Conservation (phyloP, 2,888 invertebrate species). For the Xestia rhomboidea region DNA sequence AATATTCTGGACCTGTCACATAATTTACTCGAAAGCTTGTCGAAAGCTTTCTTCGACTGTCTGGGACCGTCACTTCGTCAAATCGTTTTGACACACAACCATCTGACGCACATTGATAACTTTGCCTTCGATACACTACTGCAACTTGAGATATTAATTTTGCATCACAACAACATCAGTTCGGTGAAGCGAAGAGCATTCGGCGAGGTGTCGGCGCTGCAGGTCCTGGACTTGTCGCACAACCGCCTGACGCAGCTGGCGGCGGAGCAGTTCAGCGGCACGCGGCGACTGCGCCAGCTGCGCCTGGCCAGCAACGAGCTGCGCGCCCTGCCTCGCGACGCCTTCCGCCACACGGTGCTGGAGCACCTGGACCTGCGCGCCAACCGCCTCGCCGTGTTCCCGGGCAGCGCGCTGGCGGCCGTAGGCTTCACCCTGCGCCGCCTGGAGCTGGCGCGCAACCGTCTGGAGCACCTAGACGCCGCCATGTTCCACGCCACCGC, state of each 20-base stretch:
- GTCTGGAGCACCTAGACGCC: constrained; percentile 95
- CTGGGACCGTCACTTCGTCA: constrained; percentile 74
- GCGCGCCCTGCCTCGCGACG: constrained; percentile 93
- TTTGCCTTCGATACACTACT: constrained; percentile 73
- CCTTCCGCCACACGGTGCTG: constrained; percentile 93
- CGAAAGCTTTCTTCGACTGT: constrained; percentile 90
- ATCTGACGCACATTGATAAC: constrained; percentile 83
- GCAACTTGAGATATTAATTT: constrained; percentile 84
- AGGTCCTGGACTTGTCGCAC: constrained; percentile 77
- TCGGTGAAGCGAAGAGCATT: constrained; percentile 93
- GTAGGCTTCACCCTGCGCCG: constrained; percentile 94
- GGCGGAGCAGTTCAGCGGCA: constrained; percentile 85
- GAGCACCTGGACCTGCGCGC: constrained; percentile 94
- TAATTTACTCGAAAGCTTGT: constrained; percentile 91
- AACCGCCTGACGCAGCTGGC: constrained; percentile 75
- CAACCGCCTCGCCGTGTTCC: constrained; percentile 93
- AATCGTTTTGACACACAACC: constrained; percentile 91
- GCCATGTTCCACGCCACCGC: constrained; percentile 93
- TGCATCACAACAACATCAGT: constrained; percentile 93
- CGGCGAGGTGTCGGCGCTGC: constrained; percentile 80
- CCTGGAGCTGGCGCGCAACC: constrained; percentile 93
- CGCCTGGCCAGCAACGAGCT: constrained; percentile 92
- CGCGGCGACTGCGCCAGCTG: constrained; percentile 92
- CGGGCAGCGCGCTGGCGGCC: constrained; percentile 93
- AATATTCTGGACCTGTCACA: constrained; percentile 92